A percentile compares a stretch with the other conserved stretches of the same genome.
Conservation (phyloP, 2,888 invertebrate genomes). For the Acleris emargana region DNA sequence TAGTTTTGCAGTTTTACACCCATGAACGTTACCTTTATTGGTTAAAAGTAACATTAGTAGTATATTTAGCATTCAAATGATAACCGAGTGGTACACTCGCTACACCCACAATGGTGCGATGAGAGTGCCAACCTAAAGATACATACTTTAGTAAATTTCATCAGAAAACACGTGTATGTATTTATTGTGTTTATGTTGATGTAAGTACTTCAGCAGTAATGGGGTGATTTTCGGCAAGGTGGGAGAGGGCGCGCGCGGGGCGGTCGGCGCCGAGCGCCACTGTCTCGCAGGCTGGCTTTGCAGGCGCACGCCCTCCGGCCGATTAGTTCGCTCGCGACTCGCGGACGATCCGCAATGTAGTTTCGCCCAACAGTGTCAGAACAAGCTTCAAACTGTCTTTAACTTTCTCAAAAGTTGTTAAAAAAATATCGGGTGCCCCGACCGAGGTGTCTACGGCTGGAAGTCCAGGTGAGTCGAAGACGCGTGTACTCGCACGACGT, state of each 20-base stretch:
- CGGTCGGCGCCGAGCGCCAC: conserved; percentile 36
- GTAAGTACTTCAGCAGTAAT: conserved; percentile 19
- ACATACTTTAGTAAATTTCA: background rate
- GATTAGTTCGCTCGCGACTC: conserved; percentile 46
- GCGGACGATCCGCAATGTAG: conserved; percentile 59
- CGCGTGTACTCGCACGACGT: conserved; percentile 40
- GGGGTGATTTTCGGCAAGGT: conserved; percentile 34
- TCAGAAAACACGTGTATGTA: background rate
- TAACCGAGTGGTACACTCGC: too few relatives aligned
- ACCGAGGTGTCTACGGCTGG: conserved; percentile 52
- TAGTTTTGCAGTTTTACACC: too few relatives aligned
- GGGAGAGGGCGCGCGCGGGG: conserved; percentile 31
- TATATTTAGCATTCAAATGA: too few relatives aligned
- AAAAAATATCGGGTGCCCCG: conserved; percentile 56
- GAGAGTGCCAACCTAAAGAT: too few relatives aligned
- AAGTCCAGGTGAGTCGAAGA: conserved; percentile 63
- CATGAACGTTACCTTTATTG: too few relatives aligned
- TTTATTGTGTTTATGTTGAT: conserved; percentile 25
- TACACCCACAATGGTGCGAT: too few relatives aligned
- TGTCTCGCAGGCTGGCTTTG: conserved; percentile 42
- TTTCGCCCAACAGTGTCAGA: conserved; percentile 50
- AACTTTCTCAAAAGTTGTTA: conserved; percentile 63
- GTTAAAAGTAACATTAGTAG: too few relatives aligned
- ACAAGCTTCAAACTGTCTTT: conserved; percentile 67
- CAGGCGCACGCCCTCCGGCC: conserved; percentile 54